Conservation (phyloP, 1,140 invertebrate species). For the Drepana arcuata region DNA sequence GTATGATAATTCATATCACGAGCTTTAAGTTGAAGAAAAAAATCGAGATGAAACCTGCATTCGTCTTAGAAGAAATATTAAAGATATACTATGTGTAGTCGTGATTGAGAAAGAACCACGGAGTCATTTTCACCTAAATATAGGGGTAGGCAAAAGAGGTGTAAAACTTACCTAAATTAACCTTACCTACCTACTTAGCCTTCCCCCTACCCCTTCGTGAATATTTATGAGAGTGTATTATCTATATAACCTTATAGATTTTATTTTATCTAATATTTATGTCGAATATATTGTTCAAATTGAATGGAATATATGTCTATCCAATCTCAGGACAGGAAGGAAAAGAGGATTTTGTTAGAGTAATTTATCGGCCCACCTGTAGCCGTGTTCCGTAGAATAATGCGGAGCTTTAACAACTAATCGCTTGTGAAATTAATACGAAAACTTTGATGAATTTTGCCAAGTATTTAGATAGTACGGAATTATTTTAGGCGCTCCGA, state of each 20-base stretch:
- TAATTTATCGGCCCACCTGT: constrained; percentile 21
- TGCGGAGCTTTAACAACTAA: constrained; percentile 14
- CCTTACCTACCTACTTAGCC: no score
- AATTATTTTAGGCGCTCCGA: no score
- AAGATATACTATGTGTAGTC: no score
- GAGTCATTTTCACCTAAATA: no score
- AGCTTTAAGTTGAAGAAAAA: no score
- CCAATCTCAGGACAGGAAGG: constrained; percentile 9
- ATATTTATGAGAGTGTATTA: not conserved
- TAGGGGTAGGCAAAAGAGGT: no score
- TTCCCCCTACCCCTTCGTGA: not conserved
- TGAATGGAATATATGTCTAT: constrained; percentile 8
- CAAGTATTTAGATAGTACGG: no score
- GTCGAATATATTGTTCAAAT: constrained; percentile 3
- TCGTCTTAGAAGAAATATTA: no score
- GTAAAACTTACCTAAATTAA: no score
- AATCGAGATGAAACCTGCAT: no score
- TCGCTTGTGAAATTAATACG: constrained; percentile 22
- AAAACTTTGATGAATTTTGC: constrained; percentile 20
- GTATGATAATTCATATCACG: no score
- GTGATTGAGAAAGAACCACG: no score
- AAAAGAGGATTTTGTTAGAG: constrained; percentile 3
- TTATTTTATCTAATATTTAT: constrained; percentile 1
- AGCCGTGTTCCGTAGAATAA: constrained; percentile 10
- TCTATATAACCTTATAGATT: constrained; percentile 5